Evolutionary conservation across 2,888 invertebrate genomes (phyloP), one percentile per base, ranked within the genome.

Genomic region (Caenorhabditis wallacei): DNA sequence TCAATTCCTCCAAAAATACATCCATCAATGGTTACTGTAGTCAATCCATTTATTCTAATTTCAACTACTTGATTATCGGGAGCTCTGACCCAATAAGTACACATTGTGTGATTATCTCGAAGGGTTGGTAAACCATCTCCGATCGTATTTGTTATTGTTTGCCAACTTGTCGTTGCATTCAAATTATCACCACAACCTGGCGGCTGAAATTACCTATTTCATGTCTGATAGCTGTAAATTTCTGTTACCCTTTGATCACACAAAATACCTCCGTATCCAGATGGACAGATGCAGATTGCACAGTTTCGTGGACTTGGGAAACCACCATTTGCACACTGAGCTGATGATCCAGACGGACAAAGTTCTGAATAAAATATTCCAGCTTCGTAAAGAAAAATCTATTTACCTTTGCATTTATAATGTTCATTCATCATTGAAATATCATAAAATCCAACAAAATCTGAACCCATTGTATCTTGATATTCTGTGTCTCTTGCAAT

Each of bases 401-500:
- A 13, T 40, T 16, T 40, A 87, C 88, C 83, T 78, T 88, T 86
- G 83, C 90, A 90, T 30, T 86, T 84, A 74, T 90, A 90, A 63
- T 88, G 89, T 46, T 88, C 85, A 79, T 90, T 90, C 89, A 90
- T 90, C 87, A 88, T 88, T 10, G 88, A 87, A 20, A 90, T 85
- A 74, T 90, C 90, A 51, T 86, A 85, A 56, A 88, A 88, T 30
- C 85, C 82, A 10, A 88, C 86, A 35, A 88, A 84, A 59, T 88
- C 88, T n/a, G 85, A 85, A 2, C 88, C 88, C 87, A 88, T 87
- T 1, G 87, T 87, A 57, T 86, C 87, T 63, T 87, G 87, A 71
- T 85, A 87, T 48, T 85, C 81, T 16, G 84, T 20, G 53, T 85
- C 82, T 48, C 75, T 80, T 10, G 88, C 87, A 1, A 82, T 66